Evolutionary conservation across 2,113 vertebrate species (phyloP).

Genomic region (Myocastor coypus): DNA sequence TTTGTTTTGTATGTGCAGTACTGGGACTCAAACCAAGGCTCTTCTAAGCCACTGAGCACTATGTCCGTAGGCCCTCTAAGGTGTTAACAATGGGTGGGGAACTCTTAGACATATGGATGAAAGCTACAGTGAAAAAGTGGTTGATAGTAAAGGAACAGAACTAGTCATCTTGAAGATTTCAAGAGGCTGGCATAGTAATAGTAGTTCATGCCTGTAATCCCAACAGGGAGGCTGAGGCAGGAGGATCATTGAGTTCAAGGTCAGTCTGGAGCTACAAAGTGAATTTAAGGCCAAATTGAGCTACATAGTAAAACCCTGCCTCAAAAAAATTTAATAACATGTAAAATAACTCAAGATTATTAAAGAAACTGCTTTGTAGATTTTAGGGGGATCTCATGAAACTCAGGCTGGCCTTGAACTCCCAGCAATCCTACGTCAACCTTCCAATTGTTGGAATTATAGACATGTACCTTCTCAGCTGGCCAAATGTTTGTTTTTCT

Average conservation of each 20-base stretch:
- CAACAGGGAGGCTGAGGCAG: not conserved
- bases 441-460: not conserved
- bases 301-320: not conserved
- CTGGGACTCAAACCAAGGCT: not conserved
- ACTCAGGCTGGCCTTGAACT: not conserved
- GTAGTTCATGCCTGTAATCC: not conserved
- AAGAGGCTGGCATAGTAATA: not conserved
- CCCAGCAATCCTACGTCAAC: not conserved
- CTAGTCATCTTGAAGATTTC: not conserved
- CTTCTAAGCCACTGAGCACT: not conserved
- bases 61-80: not conserved
- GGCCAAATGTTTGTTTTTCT: slow-evolving; percentile 28
- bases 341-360: not conserved
- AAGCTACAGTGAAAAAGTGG: not conserved
- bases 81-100: not conserved
- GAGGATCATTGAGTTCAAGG: not conserved
- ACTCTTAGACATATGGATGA: not conserved
- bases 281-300: not conserved
- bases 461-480: not conserved
- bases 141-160: not conserved
- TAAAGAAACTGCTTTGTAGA: not conserved
- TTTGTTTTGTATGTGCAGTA: not conserved
- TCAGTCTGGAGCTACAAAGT: too few species aligned
- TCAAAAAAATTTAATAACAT: not conserved
- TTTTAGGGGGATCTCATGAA: not conserved